Evolutionary conservation across 2,888 invertebrate species (phyloP).

Genomic region (Chrysomela aeneicollis): DNA sequence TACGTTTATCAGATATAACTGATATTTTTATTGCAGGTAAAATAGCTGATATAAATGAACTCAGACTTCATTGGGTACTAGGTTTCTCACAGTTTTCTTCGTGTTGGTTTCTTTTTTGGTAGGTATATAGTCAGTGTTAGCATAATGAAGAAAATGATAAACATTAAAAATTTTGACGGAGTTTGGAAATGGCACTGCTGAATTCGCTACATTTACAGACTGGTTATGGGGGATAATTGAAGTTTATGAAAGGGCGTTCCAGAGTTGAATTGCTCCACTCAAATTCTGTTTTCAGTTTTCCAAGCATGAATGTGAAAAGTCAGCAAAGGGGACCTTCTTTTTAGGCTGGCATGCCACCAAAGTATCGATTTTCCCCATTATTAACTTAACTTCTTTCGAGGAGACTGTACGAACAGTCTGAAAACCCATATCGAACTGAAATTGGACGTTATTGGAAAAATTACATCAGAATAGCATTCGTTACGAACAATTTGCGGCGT

Average conservation of each 20-base stretch:
- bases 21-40: not conserved
- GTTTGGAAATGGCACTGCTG: too few relatives aligned
- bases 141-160: too few relatives aligned
- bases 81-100: too few relatives aligned
- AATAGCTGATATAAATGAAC: not conserved
- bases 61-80: too few relatives aligned
- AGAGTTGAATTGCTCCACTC: too few relatives aligned
- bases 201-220: too few relatives aligned
- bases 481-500: slow-evolving; percentile 58
- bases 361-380: slow-evolving; percentile 40
- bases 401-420: slow-evolving; percentile 36
- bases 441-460: slow-evolving; percentile 59
- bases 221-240: too few relatives aligned
- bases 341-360: not conserved
- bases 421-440: slow-evolving; percentile 49
- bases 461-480: slow-evolving; percentile 58
- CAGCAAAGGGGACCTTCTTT: not conserved
- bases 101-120: too few relatives aligned
- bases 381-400: slow-evolving; percentile 42
- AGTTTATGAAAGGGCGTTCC: too few relatives aligned
- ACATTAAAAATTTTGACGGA: too few relatives aligned
- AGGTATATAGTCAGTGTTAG: too few relatives aligned
- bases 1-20: slow-evolving; percentile 12
- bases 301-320: not conserved
- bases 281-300: not conserved